Evolutionary conservation across 2,113 vertebrate genomes (phyloP).

Genomic region (Brachyhypopomus occidentalis): DNA sequence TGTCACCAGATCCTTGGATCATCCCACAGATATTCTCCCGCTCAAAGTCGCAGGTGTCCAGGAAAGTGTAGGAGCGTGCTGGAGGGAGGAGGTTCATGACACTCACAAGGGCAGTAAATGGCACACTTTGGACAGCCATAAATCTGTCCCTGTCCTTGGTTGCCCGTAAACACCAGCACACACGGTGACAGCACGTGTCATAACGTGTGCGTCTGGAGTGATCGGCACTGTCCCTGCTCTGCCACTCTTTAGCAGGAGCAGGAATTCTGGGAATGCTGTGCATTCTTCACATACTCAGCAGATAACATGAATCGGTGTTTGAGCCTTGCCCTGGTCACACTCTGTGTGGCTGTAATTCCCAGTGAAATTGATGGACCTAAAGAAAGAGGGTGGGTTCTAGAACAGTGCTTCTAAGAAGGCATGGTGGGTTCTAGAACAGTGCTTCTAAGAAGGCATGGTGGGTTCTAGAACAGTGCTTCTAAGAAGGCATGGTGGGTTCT

Average conservation of each 20-base stretch:
- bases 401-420: no score
- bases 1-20: constrained; percentile 80
- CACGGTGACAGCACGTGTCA: neutral
- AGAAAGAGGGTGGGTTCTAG: no score
- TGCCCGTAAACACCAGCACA: neutral
- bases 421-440: neutral
- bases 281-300: neutral
- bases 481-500: no score
- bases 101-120: neutral
- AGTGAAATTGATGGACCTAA: no score
- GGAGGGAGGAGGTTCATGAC: neutral
- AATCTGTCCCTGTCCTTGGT: constrained; percentile 2
- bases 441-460: neutral
- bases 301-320: no score
- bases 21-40: constrained; percentile 89
- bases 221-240: neutral
- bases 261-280: no score
- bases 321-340: no score
- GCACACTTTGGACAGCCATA: constrained; percentile 26
- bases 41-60: constrained; percentile 94
- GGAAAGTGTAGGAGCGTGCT: constrained; percentile 84
- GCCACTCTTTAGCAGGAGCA: neutral
- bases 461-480: no score
- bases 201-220: neutral
- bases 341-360: no score